phyloP scores from a whole-genome alignment of 2,888 invertebrate genomes.

The Latheticus oryzae region DNA sequence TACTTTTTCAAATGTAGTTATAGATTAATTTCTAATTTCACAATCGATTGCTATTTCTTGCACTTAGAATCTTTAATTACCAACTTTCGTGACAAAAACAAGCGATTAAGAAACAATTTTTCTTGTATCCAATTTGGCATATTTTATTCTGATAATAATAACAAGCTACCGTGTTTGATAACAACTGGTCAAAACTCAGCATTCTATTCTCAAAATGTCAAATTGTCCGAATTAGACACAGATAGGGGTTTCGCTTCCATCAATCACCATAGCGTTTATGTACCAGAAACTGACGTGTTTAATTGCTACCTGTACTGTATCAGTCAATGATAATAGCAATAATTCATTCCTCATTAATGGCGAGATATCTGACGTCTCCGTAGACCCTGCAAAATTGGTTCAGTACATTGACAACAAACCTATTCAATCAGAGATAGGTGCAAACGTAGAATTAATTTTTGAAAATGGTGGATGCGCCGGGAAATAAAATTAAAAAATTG shows the following conservation, averaged over 20 bases:
- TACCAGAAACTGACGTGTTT: constrained; percentile 42
- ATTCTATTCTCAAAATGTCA: constrained; percentile 45
- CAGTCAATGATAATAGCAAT: constrained; percentile 38
- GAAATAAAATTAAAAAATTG: too few relatives aligned
- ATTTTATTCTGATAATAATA: constrained; percentile 25
- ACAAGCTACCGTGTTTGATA: constrained; percentile 34
- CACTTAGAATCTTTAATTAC: constrained; percentile 19
- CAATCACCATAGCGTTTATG: constrained; percentile 49
- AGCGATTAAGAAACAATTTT: constrained; percentile 24
- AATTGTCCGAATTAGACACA: constrained; percentile 43
- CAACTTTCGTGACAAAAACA: constrained; percentile 15
- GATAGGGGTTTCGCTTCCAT: constrained; percentile 46
- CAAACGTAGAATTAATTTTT: too few relatives aligned
- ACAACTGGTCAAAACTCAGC: constrained; percentile 39
- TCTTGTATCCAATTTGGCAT: constrained; percentile 1
- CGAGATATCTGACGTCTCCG: constrained; percentile 32
- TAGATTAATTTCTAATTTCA: too few relatives aligned
- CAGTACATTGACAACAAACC: constrained; percentile 1
- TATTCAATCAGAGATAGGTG: constrained; percentile 5
- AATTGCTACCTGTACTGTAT: constrained; percentile 39
- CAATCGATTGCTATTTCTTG: too few relatives aligned
- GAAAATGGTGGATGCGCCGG: too few relatives aligned
- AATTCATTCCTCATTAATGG: constrained; percentile 30
- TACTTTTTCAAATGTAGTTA: too few relatives aligned
- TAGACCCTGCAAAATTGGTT: constrained; percentile 8